phyloP scores from a whole-genome alignment of 2,113 vertebrate species.

The Motacilla tschutschensis region DNA sequence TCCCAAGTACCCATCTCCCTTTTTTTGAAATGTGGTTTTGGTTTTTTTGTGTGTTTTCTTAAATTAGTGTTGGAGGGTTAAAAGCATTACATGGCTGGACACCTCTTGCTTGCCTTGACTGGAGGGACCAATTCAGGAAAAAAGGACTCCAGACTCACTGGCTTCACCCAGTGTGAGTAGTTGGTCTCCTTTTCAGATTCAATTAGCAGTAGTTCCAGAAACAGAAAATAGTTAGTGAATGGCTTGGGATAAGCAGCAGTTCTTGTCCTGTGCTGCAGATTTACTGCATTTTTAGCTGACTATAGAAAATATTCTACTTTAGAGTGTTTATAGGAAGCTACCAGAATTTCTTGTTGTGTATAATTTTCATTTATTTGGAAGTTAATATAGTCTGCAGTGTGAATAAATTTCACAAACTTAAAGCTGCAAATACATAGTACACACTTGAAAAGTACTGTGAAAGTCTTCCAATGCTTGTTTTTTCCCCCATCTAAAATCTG shows the following conservation, averaged over 20 bases:
- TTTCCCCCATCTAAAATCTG: neutral
- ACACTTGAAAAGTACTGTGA: neutral
- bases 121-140: neutral
- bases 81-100: neutral
- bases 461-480: neutral
- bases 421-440: neutral
- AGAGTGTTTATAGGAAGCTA: slow-evolving; percentile 1
- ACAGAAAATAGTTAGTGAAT: neutral
- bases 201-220: neutral
- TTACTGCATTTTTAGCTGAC: neutral
- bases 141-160: neutral
- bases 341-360: neutral
- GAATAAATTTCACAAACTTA: slow-evolving; percentile 12
- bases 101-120: neutral
- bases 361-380: slow-evolving; percentile 40
- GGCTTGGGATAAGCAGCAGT: neutral
- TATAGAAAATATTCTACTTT: neutral
- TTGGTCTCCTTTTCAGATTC: neutral
- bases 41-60: neutral
- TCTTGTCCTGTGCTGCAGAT: neutral
- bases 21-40: neutral
- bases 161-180: neutral
- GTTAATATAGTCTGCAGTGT: neutral
- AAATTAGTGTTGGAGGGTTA: neutral
- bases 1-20: neutral